Percentiles rank a stretch among this genome's conserved stretches.
These are phyloP conservation scores for Percina caprodes DNA, from an alignment of 2,113 vertebrate species.

Conservation along the genomic window DNA sequence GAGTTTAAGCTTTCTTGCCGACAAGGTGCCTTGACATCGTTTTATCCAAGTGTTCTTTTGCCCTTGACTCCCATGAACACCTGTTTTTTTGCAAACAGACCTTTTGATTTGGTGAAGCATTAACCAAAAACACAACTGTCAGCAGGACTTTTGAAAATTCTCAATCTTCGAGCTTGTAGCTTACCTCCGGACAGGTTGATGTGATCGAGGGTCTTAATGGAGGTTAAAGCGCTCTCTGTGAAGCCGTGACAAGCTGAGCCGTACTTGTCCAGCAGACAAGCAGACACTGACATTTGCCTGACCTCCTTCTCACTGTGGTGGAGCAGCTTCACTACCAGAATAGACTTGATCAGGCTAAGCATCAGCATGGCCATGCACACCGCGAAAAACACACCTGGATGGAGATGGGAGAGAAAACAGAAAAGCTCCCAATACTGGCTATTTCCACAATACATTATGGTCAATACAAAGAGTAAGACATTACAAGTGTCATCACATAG, in stretches of 20 bases:
- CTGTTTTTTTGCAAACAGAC: neutral
- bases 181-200: constrained; percentile 73
- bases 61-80: neutral
- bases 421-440: neutral
- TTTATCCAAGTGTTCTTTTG: constrained; percentile 2
- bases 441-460: neutral
- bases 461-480: neutral
- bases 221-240: constrained; percentile 74
- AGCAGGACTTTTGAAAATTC: constrained; percentile 10
- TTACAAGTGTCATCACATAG: too few relatives aligned
- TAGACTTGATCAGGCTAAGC: constrained; percentile 88
- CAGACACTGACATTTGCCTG: constrained; percentile 81
- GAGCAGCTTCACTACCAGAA: constrained; percentile 88
- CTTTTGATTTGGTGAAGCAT: neutral
- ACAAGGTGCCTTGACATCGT: neutral
- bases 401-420: neutral
- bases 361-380: constrained; percentile 90
- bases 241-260: constrained; percentile 77
- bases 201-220: constrained; percentile 73
- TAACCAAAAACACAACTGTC: neutral
- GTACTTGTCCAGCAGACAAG: constrained; percentile 82
- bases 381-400: constrained; percentile 86
- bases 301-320: constrained; percentile 79
- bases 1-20: neutral
- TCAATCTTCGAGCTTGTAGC: neutral